Percentiles rank a stretch among this genome's conserved stretches.
phyloP scores from a whole-genome alignment of 2,888 invertebrate species.

The Brachycybe producta region DNA sequence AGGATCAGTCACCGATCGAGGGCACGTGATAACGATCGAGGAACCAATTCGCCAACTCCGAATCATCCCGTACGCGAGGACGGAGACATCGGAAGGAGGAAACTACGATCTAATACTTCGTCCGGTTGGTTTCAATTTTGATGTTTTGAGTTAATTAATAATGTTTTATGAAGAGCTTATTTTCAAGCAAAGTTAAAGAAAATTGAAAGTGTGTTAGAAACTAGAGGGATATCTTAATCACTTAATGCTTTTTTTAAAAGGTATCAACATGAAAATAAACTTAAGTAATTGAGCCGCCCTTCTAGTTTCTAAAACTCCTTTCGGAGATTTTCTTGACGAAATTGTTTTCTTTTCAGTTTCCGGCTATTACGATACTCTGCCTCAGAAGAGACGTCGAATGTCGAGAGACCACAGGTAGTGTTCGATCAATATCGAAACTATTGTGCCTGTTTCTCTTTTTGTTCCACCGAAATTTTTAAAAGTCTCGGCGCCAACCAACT shows the following conservation, averaged over 20 bases:
- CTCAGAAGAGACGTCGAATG: constrained; percentile 19
- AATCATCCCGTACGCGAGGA: constrained; percentile 18
- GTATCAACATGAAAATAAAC: too few relatives aligned
- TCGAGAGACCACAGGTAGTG: constrained; percentile 20
- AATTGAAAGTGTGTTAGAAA: too few relatives aligned
- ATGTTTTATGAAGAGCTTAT: too few relatives aligned
- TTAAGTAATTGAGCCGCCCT: background rate
- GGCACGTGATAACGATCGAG: constrained; percentile 1
- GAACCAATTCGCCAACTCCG: background rate
- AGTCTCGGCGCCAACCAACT: background rate
- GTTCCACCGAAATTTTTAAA: background rate
- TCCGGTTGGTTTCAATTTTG: constrained; percentile 21
- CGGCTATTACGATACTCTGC: constrained; percentile 19
- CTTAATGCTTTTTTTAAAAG: too few relatives aligned
- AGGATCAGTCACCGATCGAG: constrained; percentile 2
- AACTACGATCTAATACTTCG: constrained; percentile 27
- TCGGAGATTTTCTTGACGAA: too few relatives aligned
- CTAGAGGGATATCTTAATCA: too few relatives aligned
- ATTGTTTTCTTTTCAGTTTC: background rate
- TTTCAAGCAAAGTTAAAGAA: too few relatives aligned
- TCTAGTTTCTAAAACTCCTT: background rate
- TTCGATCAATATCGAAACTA: background rate
- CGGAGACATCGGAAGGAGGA: constrained; percentile 26
- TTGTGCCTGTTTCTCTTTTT: background rate
- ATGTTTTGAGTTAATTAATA: background rate